Evolutionary conservation across 53 echinoderm and acorn worm species (phyloP).

Genomic region (Paelopatides confundens): DNA sequence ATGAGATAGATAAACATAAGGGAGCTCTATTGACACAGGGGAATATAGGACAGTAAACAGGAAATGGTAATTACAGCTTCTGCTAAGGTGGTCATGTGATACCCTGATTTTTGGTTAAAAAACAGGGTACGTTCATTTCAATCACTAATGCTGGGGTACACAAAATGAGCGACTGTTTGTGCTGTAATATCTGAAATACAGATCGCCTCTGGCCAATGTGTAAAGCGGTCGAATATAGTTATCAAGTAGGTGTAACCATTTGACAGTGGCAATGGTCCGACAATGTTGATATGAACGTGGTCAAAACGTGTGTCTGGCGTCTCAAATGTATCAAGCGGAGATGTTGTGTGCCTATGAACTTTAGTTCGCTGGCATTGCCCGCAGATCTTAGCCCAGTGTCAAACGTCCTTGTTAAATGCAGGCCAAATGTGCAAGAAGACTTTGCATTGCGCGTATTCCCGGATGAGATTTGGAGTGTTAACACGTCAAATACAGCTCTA

Average conservation of each 20-base stretch:
- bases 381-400: slow-evolving; percentile 61
- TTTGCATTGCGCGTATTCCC: slow-evolving; percentile 59
- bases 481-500: slow-evolving; percentile 42
- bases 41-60: too few relatives aligned
- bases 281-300: slow-evolving; percentile 63
- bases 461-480: slow-evolving; percentile 65
- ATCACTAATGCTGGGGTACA: too few relatives aligned
- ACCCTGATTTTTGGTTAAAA: too few relatives aligned
- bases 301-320: slow-evolving; percentile 44
- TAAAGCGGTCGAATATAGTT: slow-evolving; percentile 38
- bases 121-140: too few relatives aligned
- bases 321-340: slow-evolving; percentile 53
- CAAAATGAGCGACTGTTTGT: slow-evolving; percentile 55
- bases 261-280: slow-evolving; percentile 53
- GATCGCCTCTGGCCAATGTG: slow-evolving; percentile 61
- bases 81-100: too few relatives aligned
- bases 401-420: slow-evolving; percentile 51
- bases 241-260: slow-evolving; percentile 47
- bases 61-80: too few relatives aligned
- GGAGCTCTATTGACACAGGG: too few relatives aligned
- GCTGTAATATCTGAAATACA: slow-evolving; percentile 60
- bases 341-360: slow-evolving; percentile 41
- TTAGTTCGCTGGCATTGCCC: slow-evolving; percentile 56
- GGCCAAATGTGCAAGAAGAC: slow-evolving; percentile 65
- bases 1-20: too few relatives aligned